phyloP scores from a whole-genome alignment of 2,797 vertebrate species.

The Sebastolobus alascanus region DNA sequence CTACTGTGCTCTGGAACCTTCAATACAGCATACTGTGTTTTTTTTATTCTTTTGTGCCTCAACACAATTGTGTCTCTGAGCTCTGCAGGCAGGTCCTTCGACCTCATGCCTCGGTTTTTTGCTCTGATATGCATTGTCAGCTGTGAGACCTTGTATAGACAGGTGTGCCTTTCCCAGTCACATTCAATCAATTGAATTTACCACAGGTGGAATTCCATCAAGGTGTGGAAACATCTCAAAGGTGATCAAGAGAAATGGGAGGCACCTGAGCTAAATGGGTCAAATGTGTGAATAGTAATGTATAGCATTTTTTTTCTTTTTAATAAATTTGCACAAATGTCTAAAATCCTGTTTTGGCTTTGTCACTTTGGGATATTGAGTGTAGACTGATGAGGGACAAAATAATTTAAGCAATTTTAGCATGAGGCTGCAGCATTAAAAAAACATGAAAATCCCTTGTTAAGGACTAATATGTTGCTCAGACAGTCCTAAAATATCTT shows the following conservation, averaged over 20 bases:
- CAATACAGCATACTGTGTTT: not conserved
- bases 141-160: not conserved
- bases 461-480: not conserved
- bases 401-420: not conserved
- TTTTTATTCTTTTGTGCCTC: not conserved
- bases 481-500: not conserved
- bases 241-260: not conserved
- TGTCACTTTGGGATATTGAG: not conserved
- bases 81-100: not conserved
- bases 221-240: not conserved
- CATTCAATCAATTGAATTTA: not conserved
- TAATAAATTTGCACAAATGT: not conserved
- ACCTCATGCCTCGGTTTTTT: not conserved
- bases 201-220: not conserved
- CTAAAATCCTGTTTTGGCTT: not conserved
- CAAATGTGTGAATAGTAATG: not conserved
- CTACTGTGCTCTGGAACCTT: not conserved
- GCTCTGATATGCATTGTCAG: not conserved
- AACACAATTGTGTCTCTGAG: not conserved
- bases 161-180: not conserved
- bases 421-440: not conserved
- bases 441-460: not conserved
- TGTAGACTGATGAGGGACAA: not conserved
- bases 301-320: no score
- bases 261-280: not conserved